Base-by-base conservation (phyloP, 2,113 vertebrate genomes). In the Pituophis catenifer region DNA sequence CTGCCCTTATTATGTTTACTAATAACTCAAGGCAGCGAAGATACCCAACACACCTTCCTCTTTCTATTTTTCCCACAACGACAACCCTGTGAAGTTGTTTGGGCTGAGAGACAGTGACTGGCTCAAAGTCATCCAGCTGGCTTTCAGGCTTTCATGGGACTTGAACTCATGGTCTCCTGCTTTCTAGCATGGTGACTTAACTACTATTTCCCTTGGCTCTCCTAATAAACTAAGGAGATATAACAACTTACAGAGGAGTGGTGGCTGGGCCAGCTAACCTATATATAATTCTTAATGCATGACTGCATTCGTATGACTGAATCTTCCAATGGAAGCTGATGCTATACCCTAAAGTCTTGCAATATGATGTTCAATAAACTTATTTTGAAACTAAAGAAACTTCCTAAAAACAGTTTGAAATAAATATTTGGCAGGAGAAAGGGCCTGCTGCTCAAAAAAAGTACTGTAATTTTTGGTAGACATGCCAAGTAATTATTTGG, bases 251-350 rank as follows among this genome's bases (percentile, higher is more conserved):
- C 9, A 9, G 91, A 87, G 86, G 38, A 52, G 48, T 88, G 52
- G 55, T 53, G 89, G 24, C 57, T 53, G 19, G 24, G 33, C 59
- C n/a, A 75, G 9, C 23, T 90, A 59, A 93, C 57, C n/a, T 53
- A 52, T 81, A 33, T 48, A 62, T 62, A 93, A 90, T 50, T 90
- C 54, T 90, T 90, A 89, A 93, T 90, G 54, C 38, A 86, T 59
- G 29, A 33, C 23, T 26, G 24, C 59, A 33, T 53, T 93, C 48
- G 11, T 62, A 53, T 29, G 15, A 90, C 24, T 52, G 44, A 81
- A 23, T 59, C 38, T 88, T 53, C 75, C 21, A 38, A 21, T 86
- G 12, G 55, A 33, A 10, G 11, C 23, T 90, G 48, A 52, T 85
- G 15, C 53, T 44, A 88, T 88, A 8, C 12, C 58, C 58, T 44